Evolutionary conservation across 1,140 invertebrate genomes (phyloP).

Genomic region (Calycopis cecrops): DNA sequence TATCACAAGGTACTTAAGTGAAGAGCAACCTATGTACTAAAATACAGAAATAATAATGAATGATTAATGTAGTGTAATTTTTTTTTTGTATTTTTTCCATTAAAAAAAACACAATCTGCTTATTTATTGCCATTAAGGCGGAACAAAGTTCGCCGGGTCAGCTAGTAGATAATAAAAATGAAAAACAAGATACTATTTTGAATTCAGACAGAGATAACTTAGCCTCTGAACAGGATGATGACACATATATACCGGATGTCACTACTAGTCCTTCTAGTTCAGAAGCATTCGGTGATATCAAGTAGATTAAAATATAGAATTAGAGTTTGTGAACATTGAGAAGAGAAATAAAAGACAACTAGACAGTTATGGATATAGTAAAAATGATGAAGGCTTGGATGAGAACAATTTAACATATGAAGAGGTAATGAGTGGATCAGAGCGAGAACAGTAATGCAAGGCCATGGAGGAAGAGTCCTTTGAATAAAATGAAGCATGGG

Average conservation of each 20-base stretch:
- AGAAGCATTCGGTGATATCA: conserved; percentile 14
- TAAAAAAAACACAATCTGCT: conserved; percentile 6
- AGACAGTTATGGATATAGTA: conserved; percentile 14
- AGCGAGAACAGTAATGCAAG: conserved; percentile 15
- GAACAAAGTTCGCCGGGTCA: conserved; percentile 18
- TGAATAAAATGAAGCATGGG: conserved; percentile 21
- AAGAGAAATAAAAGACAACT: background rate
- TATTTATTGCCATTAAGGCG: conserved; percentile 14
- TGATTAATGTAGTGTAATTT: no score
- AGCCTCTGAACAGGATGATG: conserved; percentile 16
- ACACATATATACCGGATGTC: conserved; percentile 8
- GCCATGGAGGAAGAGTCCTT: conserved; percentile 22
- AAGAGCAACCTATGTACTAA: no score
- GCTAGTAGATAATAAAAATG: conserved; percentile 3
- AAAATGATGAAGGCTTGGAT: conserved; percentile 8
- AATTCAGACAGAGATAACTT: conserved; percentile 4
- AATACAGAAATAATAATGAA: no score
- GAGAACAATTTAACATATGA: background rate
- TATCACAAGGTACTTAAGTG: no score
- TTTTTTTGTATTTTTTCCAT: no score
- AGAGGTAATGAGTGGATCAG: conserved; percentile 15
- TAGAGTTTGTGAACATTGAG: conserved; percentile 6
- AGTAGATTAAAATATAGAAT: background rate
- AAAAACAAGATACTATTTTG: conserved; percentile 7
- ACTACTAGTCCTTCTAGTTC: conserved; percentile 7